A percentile compares a stretch with the other conserved stretches of the same genome.
Evolutionary conservation across 2,888 invertebrate species (phyloP).

Genomic region (Dryobota labecula): DNA sequence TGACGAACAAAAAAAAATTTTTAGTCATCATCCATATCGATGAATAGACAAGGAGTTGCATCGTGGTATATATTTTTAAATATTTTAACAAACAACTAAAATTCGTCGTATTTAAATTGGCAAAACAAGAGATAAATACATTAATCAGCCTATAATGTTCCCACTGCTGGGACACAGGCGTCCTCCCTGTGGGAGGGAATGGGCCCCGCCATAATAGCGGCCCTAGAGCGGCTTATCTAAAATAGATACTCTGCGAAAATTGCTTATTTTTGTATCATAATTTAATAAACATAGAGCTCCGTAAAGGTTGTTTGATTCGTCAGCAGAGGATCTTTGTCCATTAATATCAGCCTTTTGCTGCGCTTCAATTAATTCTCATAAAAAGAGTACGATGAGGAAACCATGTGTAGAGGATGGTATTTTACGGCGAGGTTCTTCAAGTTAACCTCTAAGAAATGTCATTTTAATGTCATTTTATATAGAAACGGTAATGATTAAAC

Average conservation of each 20-base stretch:
- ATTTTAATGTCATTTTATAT: too few relatives aligned
- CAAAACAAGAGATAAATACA: not conserved
- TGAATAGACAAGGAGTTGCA: too few relatives aligned
- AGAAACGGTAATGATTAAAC: too few relatives aligned
- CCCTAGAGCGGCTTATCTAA: not conserved
- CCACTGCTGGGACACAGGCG: too few relatives aligned
- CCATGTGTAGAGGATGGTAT: not conserved
- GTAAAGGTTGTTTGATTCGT: conserved; percentile 16
- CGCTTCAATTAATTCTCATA: conserved; percentile 25
- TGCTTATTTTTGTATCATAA: not conserved
- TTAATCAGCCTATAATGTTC: too few relatives aligned
- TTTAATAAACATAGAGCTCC: not conserved
- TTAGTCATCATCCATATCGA: too few relatives aligned
- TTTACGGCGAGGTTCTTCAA: too few relatives aligned
- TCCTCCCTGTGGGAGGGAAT: too few relatives aligned
- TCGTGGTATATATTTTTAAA: not conserved
- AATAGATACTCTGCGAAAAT: not conserved
- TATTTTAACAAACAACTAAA: not conserved
- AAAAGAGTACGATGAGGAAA: conserved; percentile 3
- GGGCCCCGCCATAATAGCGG: too few relatives aligned
- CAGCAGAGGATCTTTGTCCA: not conserved
- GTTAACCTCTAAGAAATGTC: too few relatives aligned
- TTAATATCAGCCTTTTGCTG: conserved; percentile 23
- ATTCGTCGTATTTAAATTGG: not conserved
- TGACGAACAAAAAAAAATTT: too few relatives aligned